These are phyloP conservation scores for Bombus turneri DNA, from an alignment of 1,140 invertebrate genomes.

Conservation along the genomic window DNA sequence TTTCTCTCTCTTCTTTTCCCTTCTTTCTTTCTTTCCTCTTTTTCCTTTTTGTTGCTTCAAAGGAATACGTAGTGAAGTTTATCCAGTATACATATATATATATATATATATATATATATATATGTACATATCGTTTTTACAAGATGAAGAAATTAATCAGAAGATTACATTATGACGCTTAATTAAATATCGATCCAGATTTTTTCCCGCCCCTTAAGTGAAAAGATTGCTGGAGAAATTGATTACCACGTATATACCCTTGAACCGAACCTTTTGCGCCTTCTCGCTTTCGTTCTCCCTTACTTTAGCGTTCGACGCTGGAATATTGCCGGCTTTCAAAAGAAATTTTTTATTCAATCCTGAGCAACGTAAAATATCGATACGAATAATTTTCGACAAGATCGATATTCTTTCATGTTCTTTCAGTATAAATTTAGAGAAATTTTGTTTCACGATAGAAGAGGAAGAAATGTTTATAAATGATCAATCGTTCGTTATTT, in stretches of 20 bases:
- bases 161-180: slow-evolving; percentile 1
- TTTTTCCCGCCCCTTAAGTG: background rate
- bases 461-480: too few species aligned
- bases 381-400: too few species aligned
- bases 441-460: too few species aligned
- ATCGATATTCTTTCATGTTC: too few species aligned
- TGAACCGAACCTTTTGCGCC: background rate
- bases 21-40: background rate
- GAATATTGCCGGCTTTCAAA: background rate
- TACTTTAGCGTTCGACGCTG: background rate
- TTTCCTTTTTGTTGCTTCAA: background rate
- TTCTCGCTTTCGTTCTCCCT: background rate
- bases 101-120: background rate
- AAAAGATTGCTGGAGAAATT: background rate
- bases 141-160: background rate
- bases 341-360: background rate
- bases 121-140: background rate
- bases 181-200: slow-evolving; percentile 16
- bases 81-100: background rate
- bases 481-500: too few species aligned
- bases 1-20: background rate
- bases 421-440: too few species aligned
- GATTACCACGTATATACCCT: background rate
- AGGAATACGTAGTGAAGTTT: background rate
- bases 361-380: too few species aligned